Percentiles rank a stretch among this genome's conserved stretches.
Conservation (phyloP, 2,888 invertebrate species). For the Luperina nickerlii region DNA sequence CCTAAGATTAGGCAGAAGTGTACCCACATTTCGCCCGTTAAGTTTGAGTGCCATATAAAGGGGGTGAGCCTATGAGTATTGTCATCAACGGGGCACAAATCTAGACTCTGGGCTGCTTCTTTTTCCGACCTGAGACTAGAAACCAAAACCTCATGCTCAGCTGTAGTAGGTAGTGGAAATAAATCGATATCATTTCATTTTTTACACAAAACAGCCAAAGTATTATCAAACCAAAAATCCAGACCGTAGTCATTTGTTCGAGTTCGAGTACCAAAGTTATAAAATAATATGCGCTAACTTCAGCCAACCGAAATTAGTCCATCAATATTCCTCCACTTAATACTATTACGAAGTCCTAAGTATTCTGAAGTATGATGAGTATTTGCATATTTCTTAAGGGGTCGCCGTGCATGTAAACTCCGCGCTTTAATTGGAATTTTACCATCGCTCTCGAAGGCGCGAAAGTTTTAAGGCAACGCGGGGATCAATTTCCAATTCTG, state of each 20-base stretch:
- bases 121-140: not conserved
- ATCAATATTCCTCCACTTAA: constrained; percentile 67
- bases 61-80: not conserved
- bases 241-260: not conserved
- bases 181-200: not conserved
- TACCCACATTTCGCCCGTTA: too few species aligned
- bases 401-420: constrained; percentile 76
- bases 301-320: constrained; percentile 40
- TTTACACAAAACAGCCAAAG: not conserved
- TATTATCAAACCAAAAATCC: constrained; percentile 1
- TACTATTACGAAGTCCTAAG: constrained; percentile 65
- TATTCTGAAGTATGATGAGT: constrained; percentile 58
- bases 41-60: not conserved
- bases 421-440: constrained; percentile 83
- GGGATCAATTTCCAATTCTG: constrained; percentile 86
- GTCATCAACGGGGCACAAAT: not conserved
- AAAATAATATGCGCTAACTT: constrained; percentile 48
- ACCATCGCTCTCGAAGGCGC: constrained; percentile 71
- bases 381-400: constrained; percentile 73
- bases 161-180: not conserved
- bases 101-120: too few species aligned
- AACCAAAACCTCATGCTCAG: not conserved
- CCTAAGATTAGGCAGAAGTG: too few species aligned
- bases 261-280: constrained; percentile 5
- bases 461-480: constrained; percentile 74